phyloP scores from a whole-genome alignment of 2,888 invertebrate genomes.

The Epinotia demarniana region DNA sequence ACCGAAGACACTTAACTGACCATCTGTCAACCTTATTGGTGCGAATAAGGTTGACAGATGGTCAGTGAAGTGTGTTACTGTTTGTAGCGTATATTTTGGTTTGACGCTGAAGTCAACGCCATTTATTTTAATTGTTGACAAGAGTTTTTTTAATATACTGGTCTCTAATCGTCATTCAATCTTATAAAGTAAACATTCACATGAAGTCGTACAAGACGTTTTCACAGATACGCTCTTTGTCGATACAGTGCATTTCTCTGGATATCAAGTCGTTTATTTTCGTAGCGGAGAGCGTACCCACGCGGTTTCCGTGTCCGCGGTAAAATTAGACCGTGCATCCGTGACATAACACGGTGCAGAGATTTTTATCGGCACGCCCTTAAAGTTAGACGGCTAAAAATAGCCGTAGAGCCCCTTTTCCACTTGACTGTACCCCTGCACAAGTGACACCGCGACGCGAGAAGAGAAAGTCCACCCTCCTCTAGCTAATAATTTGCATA shows the following conservation, averaged over 20 bases:
- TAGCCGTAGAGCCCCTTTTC: background rate
- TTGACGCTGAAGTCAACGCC: background rate
- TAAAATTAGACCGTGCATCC: constrained; percentile 66
- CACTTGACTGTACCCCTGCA: too few species aligned
- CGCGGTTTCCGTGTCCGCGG: constrained; percentile 57
- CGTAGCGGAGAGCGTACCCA: constrained; percentile 53
- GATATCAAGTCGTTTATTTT: constrained; percentile 55
- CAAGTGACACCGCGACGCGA: too few species aligned
- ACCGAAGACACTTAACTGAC: too few species aligned
- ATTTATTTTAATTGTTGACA: background rate
- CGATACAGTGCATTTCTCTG: constrained; percentile 23
- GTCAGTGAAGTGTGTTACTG: too few species aligned
- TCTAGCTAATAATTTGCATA: too few species aligned
- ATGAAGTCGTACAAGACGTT: background rate
- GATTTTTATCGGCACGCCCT: constrained; percentile 35
- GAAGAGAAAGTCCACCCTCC: too few species aligned
- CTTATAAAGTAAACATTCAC: too few species aligned
- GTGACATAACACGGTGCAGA: constrained; percentile 59
- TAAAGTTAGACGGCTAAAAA: background rate
- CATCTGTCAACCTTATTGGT: too few species aligned
- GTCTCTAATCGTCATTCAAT: too few species aligned
- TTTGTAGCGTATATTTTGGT: too few species aligned
- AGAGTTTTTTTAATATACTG: background rate
- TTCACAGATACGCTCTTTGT: background rate
- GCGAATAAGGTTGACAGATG: too few species aligned